phyloP scores from a whole-genome alignment of 2,888 invertebrate genomes.

The Chironomus tentans region DNA sequence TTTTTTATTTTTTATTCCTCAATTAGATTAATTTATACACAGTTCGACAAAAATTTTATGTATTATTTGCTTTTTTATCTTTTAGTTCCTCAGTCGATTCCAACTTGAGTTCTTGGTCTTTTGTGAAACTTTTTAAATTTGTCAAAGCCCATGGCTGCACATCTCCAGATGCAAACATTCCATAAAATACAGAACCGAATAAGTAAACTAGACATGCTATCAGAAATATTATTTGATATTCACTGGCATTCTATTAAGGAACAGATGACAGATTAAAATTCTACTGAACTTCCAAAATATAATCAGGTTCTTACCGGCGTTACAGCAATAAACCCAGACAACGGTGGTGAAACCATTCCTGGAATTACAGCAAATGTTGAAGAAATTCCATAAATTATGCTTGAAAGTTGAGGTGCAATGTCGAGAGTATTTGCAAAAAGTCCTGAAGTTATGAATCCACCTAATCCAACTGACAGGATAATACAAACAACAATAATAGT shows the following conservation, averaged over 20 bases:
- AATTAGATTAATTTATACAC: no score
- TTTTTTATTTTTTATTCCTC: no score
- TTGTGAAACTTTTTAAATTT: no score
- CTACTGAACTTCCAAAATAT: no score
- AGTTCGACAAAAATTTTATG: no score
- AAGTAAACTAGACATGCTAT: conserved; percentile 13
- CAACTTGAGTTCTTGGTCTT: no score
- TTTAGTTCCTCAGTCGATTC: no score
- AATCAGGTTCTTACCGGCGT: conserved; percentile 57
- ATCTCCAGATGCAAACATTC: conserved; percentile 6
- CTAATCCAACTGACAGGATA: background rate
- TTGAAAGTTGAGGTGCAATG: background rate
- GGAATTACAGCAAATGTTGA: background rate
- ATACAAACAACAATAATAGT: background rate
- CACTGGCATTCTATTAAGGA: background rate
- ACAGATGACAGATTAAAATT: background rate
- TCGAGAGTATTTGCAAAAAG: background rate
- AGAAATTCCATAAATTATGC: background rate
- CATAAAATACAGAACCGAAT: conserved; percentile 8
- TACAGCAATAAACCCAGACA: conserved; percentile 31
- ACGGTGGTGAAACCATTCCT: conserved; percentile 34
- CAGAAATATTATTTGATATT: conserved; percentile 17
- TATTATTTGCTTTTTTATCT: no score
- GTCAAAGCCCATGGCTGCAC: conserved; percentile 7
- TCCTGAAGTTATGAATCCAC: background rate